A percentile compares a stretch with the other conserved stretches of the same genome.
These are phyloP conservation scores for Chymomyza amoena DNA, from an alignment of 2,888 invertebrate species.

Conservation along the genomic window DNA sequence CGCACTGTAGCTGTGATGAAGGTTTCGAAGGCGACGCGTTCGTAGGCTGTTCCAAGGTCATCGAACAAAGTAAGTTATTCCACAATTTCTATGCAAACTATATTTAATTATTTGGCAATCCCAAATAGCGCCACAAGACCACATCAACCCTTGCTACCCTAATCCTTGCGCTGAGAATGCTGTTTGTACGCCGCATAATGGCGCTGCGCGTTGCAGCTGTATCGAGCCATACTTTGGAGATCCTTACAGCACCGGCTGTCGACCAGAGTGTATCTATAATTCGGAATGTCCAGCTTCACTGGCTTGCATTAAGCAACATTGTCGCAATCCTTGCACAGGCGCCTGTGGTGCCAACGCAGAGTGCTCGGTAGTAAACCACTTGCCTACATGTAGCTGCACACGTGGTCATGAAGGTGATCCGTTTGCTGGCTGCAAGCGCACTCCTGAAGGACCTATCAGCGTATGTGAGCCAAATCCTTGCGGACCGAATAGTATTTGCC, in stretches of 20 bases:
- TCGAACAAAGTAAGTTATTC: slow-evolving; percentile 76
- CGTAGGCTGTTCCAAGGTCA: slow-evolving; percentile 85
- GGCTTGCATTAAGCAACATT: slow-evolving; percentile 90
- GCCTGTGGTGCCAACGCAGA: slow-evolving; percentile 91
- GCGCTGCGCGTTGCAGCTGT: slow-evolving; percentile 87
- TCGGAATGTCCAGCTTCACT: slow-evolving; percentile 88
- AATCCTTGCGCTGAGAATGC: slow-evolving; percentile 93
- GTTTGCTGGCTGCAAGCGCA: slow-evolving; percentile 86
- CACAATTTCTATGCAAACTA: background rate
- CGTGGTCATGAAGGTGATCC: slow-evolving; percentile 90
- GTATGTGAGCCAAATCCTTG: slow-evolving; percentile 89
- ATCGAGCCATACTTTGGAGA: slow-evolving; percentile 93
- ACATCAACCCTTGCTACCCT: slow-evolving; percentile 84
- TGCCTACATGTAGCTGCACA: slow-evolving; percentile 89
- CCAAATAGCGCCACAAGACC: slow-evolving; percentile 62
- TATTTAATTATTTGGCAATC: background rate
- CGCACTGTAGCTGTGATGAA: slow-evolving; percentile 87
- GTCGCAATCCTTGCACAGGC: slow-evolving; percentile 91
- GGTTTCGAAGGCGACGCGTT: slow-evolving; percentile 92
- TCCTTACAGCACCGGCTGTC: slow-evolving; percentile 90
- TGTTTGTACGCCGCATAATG: slow-evolving; percentile 85
- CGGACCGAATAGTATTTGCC: slow-evolving; percentile 88
- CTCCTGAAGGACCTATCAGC: slow-evolving; percentile 78
- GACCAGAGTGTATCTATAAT: slow-evolving; percentile 90
- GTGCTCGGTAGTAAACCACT: slow-evolving; percentile 89